Evolutionary conservation across 2,888 invertebrate species (phyloP), one percentile per base, ranked within the genome.

Genomic region (Rotaria magnacalcarata): DNA sequence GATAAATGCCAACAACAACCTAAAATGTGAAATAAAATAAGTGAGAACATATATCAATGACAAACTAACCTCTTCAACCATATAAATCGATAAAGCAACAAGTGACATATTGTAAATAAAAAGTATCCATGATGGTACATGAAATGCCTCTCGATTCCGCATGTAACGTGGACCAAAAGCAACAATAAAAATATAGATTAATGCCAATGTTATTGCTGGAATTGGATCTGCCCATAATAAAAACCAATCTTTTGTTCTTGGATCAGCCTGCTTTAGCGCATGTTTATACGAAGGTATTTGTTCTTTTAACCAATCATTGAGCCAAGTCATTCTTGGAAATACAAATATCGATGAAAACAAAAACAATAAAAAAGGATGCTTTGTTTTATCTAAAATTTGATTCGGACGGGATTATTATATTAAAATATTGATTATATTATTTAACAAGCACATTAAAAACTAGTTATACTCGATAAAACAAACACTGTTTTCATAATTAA

Each of bases 101-200:
- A 96, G 94, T 1, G 93, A 93, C 87, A 96, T 91, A 91, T 96
- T 96, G 90, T 96, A 96, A 6, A 94, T 93, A 86, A 96, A 93
- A 88, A 96, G 92, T 3, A 94, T 91, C 93, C 93, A 93, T 41
- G 94, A 94, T 14, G 93, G 94, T 84, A 96, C 91, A 88, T 94
- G 93, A 89, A 95, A 94, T 0, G 96, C 94, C 89, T 93, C 93
- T 87, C 94, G 92, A 88, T 94, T 93, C 90, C 93, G 93, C 96
- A 96, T 96, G 58, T 94, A 88, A 90, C 93, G 94, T 67, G 96
- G 96, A 4, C 96, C 95, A 41, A 93, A 91, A 93, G 94, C 94
- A 21, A 96, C 95, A 87, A 89, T 89, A 14, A 87, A 56, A 19
- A 90, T 87, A 87, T 91, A 91, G 52, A 87, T 50, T 0, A 87